Evolutionary conservation across 1,140 invertebrate species (phyloP).

Genomic region (Aphelenchoides avenae): DNA sequence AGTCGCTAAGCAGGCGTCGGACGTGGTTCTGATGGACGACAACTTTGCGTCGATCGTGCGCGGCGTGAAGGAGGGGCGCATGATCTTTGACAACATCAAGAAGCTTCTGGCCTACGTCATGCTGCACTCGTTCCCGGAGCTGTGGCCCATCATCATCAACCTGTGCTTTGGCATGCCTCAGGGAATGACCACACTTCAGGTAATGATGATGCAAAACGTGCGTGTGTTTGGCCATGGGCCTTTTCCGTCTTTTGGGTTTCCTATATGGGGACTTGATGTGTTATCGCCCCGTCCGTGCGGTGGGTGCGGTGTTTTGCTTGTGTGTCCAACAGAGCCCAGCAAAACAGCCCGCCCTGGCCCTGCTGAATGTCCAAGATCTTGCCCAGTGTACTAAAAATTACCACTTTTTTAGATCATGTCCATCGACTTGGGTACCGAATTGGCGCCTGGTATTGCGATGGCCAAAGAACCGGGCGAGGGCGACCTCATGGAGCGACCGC

Average conservation of each 20-base stretch:
- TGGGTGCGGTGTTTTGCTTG: no score
- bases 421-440: conserved; percentile 51
- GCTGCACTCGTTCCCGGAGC: conserved; percentile 34
- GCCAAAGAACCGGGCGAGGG: conserved; percentile 59
- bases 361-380: no score
- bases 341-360: no score
- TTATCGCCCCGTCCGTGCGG: no score
- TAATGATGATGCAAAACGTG: no score
- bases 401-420: conserved; percentile 56
- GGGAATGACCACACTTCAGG: conserved; percentile 35
- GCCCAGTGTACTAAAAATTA: no score
- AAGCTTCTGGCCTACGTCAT: conserved; percentile 61
- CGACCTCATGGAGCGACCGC: conserved; percentile 46
- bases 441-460: conserved; percentile 63
- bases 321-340: no score
- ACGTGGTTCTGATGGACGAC: conserved; percentile 58
- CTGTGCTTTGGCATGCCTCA: conserved; percentile 39
- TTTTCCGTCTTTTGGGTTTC: no score
- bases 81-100: conserved; percentile 63
- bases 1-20: conserved; percentile 60
- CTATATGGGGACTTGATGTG: no score
- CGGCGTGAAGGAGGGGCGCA: conserved; percentile 58
- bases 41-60: conserved; percentile 59
- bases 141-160: conserved; percentile 38
- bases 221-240: no score